Evolutionary conservation across 1,140 invertebrate genomes (phyloP), one percentile per base, ranked within the genome.

Genomic region (Trichomalopsis sarcophagae): DNA sequence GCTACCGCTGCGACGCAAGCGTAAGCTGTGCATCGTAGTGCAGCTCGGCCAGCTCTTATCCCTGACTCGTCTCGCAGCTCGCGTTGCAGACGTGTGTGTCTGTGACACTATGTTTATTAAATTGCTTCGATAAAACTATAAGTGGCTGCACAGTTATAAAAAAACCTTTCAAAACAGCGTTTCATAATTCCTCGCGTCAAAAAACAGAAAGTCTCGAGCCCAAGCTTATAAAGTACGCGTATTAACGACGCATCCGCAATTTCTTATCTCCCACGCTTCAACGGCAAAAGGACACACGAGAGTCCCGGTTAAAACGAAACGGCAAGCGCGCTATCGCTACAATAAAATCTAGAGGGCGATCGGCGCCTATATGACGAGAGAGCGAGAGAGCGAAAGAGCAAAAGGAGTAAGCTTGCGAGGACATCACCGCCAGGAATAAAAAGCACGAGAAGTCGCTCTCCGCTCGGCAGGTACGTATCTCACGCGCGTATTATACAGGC

Each of bases 261-360:
- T 62, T 62, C 55, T 62, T 62, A 62, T 62, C 55, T 62, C 55
- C 55, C 55, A 62, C 55, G 55, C 55, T n/a, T 62, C 55, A n/a
- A 7, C 55, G 55, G 6, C 55, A n/a, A n/a, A n/a, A 55, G 13
- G 50, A 50, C 47, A 50, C 33, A 36, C 33, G 33, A 36, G 33
- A 14, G 47, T 50, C 47, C 9, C 11, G 14, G 33, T 36, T 36
- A 36, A 36, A 36, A 36, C 33, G 40, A 44, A 44, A 44, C 40
- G 40, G 40, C 40, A 17, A 55, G 9, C 50, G 11, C 47, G 23
- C 30, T 71, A 23, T 81, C 79, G 68, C 10, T 44, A 73, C 47
- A 50, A 71, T 73, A 50, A 81, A 81, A 81, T 81, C 44, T 81
- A 73, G 27, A 81, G 68, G 23, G n/a, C 44, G 10, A 33, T 71